Conservation (phyloP, 2,113 vertebrate genomes). For the Bungarus multicinctus region DNA sequence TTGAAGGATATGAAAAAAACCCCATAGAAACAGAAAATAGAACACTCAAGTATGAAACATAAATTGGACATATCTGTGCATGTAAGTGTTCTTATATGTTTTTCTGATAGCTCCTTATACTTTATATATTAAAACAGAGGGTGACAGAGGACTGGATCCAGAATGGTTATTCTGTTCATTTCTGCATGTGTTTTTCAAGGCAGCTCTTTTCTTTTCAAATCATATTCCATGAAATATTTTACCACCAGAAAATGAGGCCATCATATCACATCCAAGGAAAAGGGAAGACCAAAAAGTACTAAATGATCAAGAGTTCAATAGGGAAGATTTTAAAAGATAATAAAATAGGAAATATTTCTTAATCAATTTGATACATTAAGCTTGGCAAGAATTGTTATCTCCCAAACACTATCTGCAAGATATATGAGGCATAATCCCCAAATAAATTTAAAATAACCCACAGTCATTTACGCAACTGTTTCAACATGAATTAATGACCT, state of each 20-base stretch:
- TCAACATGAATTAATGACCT: constrained; percentile 68
- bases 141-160: background rate
- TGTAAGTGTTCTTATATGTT: background rate
- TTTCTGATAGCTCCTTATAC: background rate
- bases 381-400: background rate
- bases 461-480: constrained; percentile 21
- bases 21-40: background rate
- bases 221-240: background rate
- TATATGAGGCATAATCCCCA: background rate
- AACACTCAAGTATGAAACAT: background rate
- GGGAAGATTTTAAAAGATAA: background rate
- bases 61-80: background rate
- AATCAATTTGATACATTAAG: background rate
- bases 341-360: background rate
- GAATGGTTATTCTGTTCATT: background rate
- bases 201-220: background rate
- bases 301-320: background rate
- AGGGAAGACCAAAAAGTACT: background rate
- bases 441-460: background rate
- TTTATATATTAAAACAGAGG: background rate
- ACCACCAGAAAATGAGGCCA: background rate
- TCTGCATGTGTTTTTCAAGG: background rate
- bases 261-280: background rate
- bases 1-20: background rate
- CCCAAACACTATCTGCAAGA: background rate